These are phyloP conservation scores for Lithophane leautieri DNA, from an alignment of 2,888 invertebrate species.

Conservation along the genomic window DNA sequence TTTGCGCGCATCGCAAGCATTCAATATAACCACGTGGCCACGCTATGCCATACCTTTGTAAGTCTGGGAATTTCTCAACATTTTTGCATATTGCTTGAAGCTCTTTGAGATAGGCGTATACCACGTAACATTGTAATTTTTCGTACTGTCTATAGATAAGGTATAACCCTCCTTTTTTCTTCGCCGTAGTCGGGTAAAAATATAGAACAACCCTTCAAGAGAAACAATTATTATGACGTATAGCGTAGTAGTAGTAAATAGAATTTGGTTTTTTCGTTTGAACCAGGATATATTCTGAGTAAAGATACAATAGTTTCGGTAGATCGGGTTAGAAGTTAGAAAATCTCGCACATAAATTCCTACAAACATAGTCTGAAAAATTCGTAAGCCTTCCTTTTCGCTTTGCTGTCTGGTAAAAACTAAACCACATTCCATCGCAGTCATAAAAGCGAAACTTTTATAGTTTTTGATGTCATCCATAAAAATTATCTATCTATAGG, in stretches of 20 bases:
- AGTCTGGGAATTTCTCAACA: slow-evolving; percentile 49
- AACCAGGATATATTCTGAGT: not conserved
- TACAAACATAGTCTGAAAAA: not conserved
- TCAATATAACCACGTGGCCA: slow-evolving; percentile 36
- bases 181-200: too few species aligned
- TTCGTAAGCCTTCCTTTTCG: not conserved
- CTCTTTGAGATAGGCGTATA: not conserved
- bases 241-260: not conserved
- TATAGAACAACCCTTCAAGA: not conserved
- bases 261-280: not conserved
- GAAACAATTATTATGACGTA: not conserved
- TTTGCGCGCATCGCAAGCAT: slow-evolving; percentile 54
- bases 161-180: too few species aligned
- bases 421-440: not conserved
- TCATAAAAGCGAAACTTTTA: not conserved
- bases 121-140: not conserved
- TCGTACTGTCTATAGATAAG: not conserved
- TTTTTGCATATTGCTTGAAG: slow-evolving; percentile 37
- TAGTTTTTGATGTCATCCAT: slow-evolving; percentile 9
- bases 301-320: not conserved
- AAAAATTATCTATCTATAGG: too few species aligned
- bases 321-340: not conserved
- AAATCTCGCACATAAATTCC: not conserved
- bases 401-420: not conserved
- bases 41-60: slow-evolving; percentile 29